These are phyloP conservation scores for Arctopsyche grandis DNA, from an alignment of 1,140 invertebrate genomes.

Conservation along the genomic window DNA sequence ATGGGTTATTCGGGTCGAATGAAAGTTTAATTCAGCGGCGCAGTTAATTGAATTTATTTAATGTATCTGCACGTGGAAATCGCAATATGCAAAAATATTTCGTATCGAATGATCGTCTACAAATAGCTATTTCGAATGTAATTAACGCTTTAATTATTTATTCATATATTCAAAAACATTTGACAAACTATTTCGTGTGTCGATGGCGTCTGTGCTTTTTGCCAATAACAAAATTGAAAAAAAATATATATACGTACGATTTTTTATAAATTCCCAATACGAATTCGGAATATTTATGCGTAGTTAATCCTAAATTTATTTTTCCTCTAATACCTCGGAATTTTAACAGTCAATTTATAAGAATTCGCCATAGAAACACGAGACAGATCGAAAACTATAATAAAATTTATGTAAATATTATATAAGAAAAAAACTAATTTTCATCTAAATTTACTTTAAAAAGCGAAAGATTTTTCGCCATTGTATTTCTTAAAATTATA, in stretches of 20 bases:
- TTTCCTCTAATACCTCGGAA: background rate
- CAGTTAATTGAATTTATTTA: too few relatives aligned
- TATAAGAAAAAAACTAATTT: background rate
- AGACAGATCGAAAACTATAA: background rate
- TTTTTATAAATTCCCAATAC: background rate
- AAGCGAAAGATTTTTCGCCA: conserved; percentile 5
- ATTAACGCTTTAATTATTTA: conserved; percentile 19
- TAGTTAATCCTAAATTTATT: conserved; percentile 23
- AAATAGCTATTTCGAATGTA: background rate
- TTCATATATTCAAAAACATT: conserved; percentile 18
- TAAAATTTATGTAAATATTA: conserved; percentile 22
- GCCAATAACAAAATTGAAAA: background rate
- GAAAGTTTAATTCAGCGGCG: background rate
- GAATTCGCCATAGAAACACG: conserved; percentile 10
- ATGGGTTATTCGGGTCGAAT: background rate
- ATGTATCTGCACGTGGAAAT: too few relatives aligned
- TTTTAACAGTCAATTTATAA: conserved; percentile 14
- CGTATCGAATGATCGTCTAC: too few relatives aligned
- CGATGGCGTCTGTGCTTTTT: background rate
- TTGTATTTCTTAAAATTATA: conserved; percentile 6
- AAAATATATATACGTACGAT: background rate
- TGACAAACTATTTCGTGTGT: conserved; percentile 25
- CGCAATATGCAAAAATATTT: too few relatives aligned
- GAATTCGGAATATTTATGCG: conserved; percentile 18
- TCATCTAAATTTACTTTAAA: background rate